These are phyloP conservation scores for Chrysomallon squamiferum DNA, from an alignment of 1,140 invertebrate genomes.

Conservation along the genomic window DNA sequence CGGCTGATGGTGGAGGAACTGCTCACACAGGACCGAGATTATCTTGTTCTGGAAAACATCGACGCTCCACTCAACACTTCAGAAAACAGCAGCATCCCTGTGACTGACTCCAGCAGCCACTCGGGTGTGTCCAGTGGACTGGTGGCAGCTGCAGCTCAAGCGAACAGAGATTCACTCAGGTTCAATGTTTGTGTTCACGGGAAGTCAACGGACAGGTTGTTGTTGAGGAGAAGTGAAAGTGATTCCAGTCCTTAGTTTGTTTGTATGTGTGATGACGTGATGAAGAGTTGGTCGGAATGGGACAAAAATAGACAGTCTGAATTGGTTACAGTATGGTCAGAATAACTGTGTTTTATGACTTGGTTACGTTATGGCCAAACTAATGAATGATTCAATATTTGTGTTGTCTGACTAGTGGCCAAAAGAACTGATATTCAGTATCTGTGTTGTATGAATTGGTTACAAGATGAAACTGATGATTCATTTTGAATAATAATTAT, in stretches of 20 bases:
- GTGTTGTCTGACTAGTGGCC: no score
- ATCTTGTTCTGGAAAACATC: slow-evolving; percentile 59
- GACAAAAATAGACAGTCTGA: no score
- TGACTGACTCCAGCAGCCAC: slow-evolving; percentile 14
- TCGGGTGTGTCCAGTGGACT: background rate
- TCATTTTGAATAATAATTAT: no score
- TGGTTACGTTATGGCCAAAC: no score
- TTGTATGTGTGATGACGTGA: no score
- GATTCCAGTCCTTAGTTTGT: slow-evolving; percentile 25
- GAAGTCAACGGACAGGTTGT: slow-evolving; percentile 37
- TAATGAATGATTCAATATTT: no score
- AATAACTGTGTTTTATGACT: no score
- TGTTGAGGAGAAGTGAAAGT: slow-evolving; percentile 25
- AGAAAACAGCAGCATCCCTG: slow-evolving; percentile 46
- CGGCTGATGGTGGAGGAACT: slow-evolving; percentile 72
- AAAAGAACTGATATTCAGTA: no score
- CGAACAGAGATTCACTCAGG: slow-evolving; percentile 21
- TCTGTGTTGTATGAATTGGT: no score
- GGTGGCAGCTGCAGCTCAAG: background rate
- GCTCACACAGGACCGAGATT: slow-evolving; percentile 58
- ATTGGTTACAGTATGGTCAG: no score
- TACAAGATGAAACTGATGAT: no score
- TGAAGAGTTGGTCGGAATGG: no score
- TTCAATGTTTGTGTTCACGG: slow-evolving; percentile 41
- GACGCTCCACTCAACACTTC: slow-evolving; percentile 51